These are phyloP conservation scores for Cyphomyrus plagiostoma DNA, from an alignment of 2,113 vertebrate genomes.

Conservation along the genomic window DNA sequence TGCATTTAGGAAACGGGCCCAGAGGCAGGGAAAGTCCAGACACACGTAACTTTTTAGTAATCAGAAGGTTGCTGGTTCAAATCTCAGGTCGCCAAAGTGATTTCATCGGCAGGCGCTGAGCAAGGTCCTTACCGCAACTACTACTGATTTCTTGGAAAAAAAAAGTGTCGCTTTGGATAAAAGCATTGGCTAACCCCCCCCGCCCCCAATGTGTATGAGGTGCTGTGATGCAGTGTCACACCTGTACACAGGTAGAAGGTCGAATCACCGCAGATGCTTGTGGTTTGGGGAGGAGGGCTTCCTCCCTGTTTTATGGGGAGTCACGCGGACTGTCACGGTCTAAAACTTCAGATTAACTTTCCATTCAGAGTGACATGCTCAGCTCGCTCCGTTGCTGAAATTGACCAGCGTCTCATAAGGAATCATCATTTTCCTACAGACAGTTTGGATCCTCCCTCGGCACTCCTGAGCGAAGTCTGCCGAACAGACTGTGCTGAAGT, in stretches of 20 bases:
- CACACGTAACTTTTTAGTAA: background rate
- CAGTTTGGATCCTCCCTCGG: background rate
- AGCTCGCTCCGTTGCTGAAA: background rate
- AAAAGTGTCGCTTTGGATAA: background rate
- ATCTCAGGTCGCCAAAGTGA: background rate
- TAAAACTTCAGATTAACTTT: background rate
- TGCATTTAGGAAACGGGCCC: background rate
- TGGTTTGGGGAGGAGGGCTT: background rate
- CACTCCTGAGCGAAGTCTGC: background rate
- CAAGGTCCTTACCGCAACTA: background rate
- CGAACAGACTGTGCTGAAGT: background rate
- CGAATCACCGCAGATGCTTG: background rate
- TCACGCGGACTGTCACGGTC: background rate
- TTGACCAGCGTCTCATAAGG: background rate
- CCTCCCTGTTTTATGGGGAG: background rate
- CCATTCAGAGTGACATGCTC: background rate
- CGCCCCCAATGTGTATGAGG: background rate
- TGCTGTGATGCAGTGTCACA: background rate
- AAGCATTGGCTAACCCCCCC: background rate
- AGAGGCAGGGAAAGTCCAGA: background rate
- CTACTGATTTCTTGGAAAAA: background rate
- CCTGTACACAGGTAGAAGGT: background rate
- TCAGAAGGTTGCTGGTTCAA: background rate
- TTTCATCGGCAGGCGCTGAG: background rate
- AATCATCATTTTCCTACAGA: background rate